phyloP scores from a whole-genome alignment of 2,113 vertebrate genomes.

The Etia nguti region DNA sequence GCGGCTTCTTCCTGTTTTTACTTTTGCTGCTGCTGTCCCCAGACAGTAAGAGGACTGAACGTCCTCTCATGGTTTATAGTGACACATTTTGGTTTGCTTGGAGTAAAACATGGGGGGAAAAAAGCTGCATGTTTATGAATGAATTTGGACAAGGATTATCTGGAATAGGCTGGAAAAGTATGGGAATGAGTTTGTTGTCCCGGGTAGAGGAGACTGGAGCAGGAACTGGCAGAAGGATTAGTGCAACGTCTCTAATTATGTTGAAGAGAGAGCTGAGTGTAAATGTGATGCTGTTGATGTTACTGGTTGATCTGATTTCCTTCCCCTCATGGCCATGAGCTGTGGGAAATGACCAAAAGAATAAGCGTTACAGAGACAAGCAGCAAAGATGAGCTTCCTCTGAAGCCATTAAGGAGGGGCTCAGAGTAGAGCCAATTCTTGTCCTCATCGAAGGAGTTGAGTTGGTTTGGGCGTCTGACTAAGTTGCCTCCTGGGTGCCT shows the following conservation, averaged over 20 bases:
- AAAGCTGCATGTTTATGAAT: neutral
- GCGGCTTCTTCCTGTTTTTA: neutral
- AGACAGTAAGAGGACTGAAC: neutral
- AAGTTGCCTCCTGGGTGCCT: neutral
- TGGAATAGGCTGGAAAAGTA: neutral
- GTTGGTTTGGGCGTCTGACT: neutral
- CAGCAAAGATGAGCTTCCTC: neutral
- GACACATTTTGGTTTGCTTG: neutral
- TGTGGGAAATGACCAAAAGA: neutral
- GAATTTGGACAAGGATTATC: neutral
- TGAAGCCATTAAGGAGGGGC: neutral
- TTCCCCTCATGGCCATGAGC: neutral
- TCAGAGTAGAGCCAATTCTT: fast-evolving
- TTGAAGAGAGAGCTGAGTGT: neutral
- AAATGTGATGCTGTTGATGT: neutral
- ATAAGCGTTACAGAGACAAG: fast-evolving
- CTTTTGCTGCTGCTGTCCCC: neutral
- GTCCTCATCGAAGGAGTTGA: neutral
- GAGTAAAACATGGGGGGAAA: neutral
- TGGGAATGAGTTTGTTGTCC: neutral
- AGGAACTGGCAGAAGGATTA: neutral
- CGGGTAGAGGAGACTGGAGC: neutral
- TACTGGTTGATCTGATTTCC: neutral
- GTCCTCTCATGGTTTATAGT: neutral
- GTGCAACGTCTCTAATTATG: neutral